Percentiles rank a stretch among this genome's conserved stretches.
Conservation (phyloP, 1,140 invertebrate species). For the Scaptomyza graminum region DNA sequence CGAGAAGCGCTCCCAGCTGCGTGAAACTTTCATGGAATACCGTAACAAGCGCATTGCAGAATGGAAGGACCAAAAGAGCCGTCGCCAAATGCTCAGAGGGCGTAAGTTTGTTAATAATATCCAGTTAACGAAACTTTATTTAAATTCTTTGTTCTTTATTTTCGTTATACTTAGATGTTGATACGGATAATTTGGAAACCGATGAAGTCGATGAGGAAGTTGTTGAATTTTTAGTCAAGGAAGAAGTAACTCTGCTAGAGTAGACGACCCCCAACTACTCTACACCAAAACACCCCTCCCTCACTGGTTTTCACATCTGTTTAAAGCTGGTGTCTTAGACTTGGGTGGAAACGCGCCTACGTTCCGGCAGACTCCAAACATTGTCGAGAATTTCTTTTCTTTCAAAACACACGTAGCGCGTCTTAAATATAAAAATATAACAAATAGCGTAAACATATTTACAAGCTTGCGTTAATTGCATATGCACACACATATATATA, state of each 20-base stretch:
- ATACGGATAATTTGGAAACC: conserved; percentile 95
- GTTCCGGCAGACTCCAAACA: conserved; percentile 2
- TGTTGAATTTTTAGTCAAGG: conserved; percentile 98
- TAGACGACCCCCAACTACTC: conserved; percentile 74
- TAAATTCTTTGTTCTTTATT: conserved; percentile 38
- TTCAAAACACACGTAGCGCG: conserved; percentile 23
- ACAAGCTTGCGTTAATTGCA: conserved; percentile 38
- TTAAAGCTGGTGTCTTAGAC: conserved; percentile 57
- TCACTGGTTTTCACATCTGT: conserved; percentile 21
- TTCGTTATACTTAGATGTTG: conserved; percentile 89
- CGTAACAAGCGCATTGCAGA: conserved; percentile 90
- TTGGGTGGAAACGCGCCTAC: conserved; percentile 43
- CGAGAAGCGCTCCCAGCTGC: conserved; percentile 94
- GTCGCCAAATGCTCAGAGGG: conserved; percentile 92
- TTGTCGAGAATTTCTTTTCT: conserved; percentile 10
- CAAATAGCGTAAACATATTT: conserved; percentile 29
- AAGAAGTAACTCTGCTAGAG: conserved; percentile 92
- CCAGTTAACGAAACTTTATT: conserved; percentile 19
- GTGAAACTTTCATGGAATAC: conserved; percentile 94
- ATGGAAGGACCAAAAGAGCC: conserved; percentile 90
- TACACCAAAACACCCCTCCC: conserved; percentile 15
- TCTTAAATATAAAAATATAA: conserved; percentile 23
- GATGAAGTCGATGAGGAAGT: conserved; percentile 97
- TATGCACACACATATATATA: conserved; percentile 25
- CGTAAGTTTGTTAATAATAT: conserved; percentile 87